Evolutionary conservation across 1,140 invertebrate genomes (phyloP).

Genomic region (Scaptomyza montana): DNA sequence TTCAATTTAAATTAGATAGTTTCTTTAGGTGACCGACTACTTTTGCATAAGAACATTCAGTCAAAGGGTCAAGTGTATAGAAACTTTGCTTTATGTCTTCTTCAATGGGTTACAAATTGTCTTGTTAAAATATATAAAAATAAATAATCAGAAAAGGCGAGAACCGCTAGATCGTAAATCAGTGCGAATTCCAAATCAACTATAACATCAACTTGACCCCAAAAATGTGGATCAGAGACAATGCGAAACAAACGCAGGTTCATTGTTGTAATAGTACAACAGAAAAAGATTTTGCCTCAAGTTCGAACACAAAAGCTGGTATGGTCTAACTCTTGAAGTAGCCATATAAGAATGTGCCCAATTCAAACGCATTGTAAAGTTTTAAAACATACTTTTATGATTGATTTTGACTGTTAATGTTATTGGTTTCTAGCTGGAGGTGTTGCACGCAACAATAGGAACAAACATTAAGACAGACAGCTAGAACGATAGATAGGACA

Average conservation of each 20-base stretch:
- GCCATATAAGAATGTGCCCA: slow-evolving; percentile 12
- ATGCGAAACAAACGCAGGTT: slow-evolving; percentile 51
- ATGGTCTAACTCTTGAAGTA: slow-evolving; percentile 24
- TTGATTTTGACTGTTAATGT: slow-evolving; percentile 24
- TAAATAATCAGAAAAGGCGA: not conserved
- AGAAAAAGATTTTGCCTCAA: slow-evolving; percentile 41
- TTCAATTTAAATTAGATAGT: too few species aligned
- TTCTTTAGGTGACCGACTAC: too few species aligned
- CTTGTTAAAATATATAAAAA: not conserved
- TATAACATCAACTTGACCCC: slow-evolving; percentile 51
- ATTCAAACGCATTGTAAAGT: slow-evolving; percentile 15
- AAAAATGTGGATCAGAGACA: slow-evolving; percentile 44
- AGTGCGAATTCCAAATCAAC: slow-evolving; percentile 56
- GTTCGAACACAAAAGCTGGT: slow-evolving; percentile 37
- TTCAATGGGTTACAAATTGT: not conserved
- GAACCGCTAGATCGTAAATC: slow-evolving; percentile 61
- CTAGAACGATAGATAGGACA: not conserved
- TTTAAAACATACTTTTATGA: slow-evolving; percentile 26
- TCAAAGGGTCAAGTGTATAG: not conserved
- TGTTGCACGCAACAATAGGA: slow-evolving; percentile 24
- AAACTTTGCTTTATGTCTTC: not conserved
- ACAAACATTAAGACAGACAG: slow-evolving; percentile 4
- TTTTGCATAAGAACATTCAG: not conserved
- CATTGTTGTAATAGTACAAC: slow-evolving; percentile 41
- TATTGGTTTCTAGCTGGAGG: slow-evolving; percentile 24